These are phyloP conservation scores for Episyrphus balteatus DNA, from an alignment of 1,140 invertebrate genomes.

Conservation along the genomic window DNA sequence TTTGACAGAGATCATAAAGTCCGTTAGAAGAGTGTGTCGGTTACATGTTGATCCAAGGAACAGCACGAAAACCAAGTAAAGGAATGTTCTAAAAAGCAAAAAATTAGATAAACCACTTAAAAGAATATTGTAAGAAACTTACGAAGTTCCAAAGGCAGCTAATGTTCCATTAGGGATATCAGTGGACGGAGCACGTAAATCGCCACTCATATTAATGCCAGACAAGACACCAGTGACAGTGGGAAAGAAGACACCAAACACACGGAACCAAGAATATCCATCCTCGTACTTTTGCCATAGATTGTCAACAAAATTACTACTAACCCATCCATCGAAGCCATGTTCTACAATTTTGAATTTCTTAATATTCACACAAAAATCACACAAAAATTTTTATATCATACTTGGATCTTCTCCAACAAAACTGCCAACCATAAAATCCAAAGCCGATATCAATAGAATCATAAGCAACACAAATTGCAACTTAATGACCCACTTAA, in stretches of 20 bases:
- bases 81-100: constrained; percentile 56
- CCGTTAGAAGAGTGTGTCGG: constrained; percentile 55
- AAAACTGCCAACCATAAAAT: constrained; percentile 83
- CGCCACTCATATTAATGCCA: constrained; percentile 96
- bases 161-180: constrained; percentile 92
- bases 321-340: constrained; percentile 79
- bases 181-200: constrained; percentile 77
- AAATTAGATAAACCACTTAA: neutral
- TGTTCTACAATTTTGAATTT: constrained; percentile 39
- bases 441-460: constrained; percentile 71
- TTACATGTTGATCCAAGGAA: constrained; percentile 81
- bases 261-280: constrained; percentile 78
- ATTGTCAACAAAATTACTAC: constrained; percentile 70
- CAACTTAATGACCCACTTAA: constrained; percentile 87
- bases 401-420: constrained; percentile 54
- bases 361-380: neutral
- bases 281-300: constrained; percentile 67
- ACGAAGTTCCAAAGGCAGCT: constrained; percentile 78
- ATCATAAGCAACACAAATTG: constrained; percentile 77
- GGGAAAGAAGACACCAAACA: constrained; percentile 91
- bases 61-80: constrained; percentile 81
- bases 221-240: constrained; percentile 88
- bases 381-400: constrained; percentile 6
- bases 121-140: constrained; percentile 16
- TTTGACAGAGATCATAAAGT: constrained; percentile 86